A percentile compares a stretch with the other conserved stretches of the same genome.
Evolutionary conservation across 2,113 vertebrate species (phyloP).

Genomic region (Progne subis): DNA sequence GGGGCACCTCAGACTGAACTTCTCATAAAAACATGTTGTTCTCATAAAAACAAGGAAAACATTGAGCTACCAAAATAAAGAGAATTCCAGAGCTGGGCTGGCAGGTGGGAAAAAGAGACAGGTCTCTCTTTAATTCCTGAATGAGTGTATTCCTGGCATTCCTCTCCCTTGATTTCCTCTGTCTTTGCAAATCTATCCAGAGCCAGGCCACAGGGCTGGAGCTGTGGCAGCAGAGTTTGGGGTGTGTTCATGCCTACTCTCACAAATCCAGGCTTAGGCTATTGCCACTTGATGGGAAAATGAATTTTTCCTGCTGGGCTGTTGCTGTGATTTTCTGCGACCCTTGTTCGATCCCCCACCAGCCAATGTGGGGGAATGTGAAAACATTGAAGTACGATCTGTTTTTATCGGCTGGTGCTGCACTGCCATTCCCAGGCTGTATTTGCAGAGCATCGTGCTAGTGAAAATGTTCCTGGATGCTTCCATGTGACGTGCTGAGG

Average conservation of each 20-base stretch:
- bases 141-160: rapidly evolving
- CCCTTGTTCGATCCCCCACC: too few relatives aligned
- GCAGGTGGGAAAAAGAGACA: neutral
- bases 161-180: neutral
- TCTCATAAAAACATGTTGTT: rapidly evolving
- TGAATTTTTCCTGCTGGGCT: neutral
- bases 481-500: rapidly evolving
- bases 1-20: neutral
- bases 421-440: rapidly evolving
- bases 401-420: neutral
- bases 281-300: neutral
- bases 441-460: rapidly evolving
- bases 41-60: neutral
- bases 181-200: neutral
- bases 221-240: neutral
- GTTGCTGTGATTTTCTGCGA: neutral
- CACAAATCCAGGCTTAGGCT: neutral
- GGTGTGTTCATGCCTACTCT: rapidly evolving
- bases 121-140: neutral
- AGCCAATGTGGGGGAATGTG: neutral
- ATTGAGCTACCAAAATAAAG: neutral
- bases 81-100: neutral
- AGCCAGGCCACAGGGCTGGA: rapidly evolving
- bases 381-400: neutral
- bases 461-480: neutral